Evolutionary conservation across 2,797 vertebrate species (phyloP), one percentile per base, ranked within the genome.

Genomic region (Chloroceryle amazona): DNA sequence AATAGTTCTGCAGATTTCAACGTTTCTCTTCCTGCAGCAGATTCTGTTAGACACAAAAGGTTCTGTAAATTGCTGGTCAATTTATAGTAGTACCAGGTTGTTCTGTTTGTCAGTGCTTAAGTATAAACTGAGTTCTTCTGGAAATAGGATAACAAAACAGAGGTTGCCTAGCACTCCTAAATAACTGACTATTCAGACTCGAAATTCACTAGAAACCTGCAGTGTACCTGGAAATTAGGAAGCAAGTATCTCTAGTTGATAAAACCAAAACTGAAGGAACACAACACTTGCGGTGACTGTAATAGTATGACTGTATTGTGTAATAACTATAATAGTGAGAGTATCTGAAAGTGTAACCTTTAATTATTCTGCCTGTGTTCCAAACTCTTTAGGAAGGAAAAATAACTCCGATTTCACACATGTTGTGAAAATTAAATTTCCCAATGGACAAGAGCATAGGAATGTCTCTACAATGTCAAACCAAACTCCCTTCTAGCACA

Each of bases 311-410:
- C 66, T 84, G 68, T 60, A n/a, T 75, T 90, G 78, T 81, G 91
- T 90, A 93, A 96, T 91, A 91, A 66, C 83, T 90, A 23, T 86
- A 89, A 93, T 58, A 91, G 70, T 52, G 66, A 86, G 41, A 19
- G 17, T 72, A 89, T 72, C 80, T 90, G 80, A 75, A 93, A 93
- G 60, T 26, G 35, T 81, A 96, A 90, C 88, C 83, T 81, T 92
- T 94, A 93, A 90, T 96, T 97, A 95, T 61, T 84, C 85, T 90
- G 57, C 58, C 37, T 88, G 54, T 83, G 73, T 46, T 86, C 31
- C 86, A 87, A 81, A 95, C 83, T 87, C 74, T 89, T 92, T 46
- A 94, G 72, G 78, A 92, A 90, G 83, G 31, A 71, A 93, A 95
- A 93, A 85, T 79, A 89, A 73, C 55, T 63, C 63, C 47, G 66